Percentiles rank a stretch among this genome's conserved stretches.
Conservation (phyloP, 2,797 vertebrate species). For the Phoeniculus purpureus region DNA sequence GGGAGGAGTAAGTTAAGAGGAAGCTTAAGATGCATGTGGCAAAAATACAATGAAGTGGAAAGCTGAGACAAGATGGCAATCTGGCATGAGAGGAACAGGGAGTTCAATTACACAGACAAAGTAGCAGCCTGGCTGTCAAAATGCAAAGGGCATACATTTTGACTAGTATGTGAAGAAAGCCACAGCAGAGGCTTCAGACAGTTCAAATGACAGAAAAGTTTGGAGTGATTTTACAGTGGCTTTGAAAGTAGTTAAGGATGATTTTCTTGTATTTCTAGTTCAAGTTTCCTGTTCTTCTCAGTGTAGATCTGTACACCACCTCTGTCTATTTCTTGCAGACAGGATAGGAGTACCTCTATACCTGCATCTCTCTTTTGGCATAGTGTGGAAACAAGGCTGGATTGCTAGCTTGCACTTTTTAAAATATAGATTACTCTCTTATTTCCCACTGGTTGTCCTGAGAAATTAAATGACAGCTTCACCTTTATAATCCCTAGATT, state of each 20-base stretch:
- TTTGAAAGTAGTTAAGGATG: background rate
- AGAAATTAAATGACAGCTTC: background rate
- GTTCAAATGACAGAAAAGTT: background rate
- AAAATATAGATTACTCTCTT: background rate
- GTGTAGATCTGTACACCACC: fast-evolving
- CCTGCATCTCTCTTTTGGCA: background rate
- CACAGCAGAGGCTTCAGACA: background rate
- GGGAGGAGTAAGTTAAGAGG: background rate
- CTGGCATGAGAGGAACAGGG: background rate
- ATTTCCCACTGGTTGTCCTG: background rate
- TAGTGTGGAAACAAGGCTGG: background rate
- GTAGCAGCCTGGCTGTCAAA: background rate
- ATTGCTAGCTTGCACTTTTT: background rate
- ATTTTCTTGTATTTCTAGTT: slow-evolving; percentile 32
- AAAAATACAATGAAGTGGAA: background rate
- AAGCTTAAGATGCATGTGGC: background rate
- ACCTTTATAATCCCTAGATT: background rate
- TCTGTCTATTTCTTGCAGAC: background rate
- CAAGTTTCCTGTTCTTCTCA: background rate
- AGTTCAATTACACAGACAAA: background rate
- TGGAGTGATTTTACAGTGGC: background rate
- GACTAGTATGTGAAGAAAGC: background rate
- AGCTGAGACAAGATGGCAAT: background rate
- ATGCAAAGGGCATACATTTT: background rate
- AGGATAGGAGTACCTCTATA: fast-evolving